These are phyloP conservation scores for Tricholaema leucomelas DNA, from an alignment of 2,113 vertebrate species.

Conservation along the genomic window DNA sequence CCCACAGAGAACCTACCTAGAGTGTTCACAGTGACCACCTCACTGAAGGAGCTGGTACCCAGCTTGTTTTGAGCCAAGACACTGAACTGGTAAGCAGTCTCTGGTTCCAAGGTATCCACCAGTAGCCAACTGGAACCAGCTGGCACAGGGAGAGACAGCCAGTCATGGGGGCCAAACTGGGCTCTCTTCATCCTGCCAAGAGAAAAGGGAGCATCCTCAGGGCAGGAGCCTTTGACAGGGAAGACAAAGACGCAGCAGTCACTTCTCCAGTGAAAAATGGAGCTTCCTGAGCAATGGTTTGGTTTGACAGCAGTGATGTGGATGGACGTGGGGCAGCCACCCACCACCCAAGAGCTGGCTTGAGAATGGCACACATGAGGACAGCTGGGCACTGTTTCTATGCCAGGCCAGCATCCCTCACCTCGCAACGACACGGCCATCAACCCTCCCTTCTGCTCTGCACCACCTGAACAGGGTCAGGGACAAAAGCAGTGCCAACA, in stretches of 20 bases:
- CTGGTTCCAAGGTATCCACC: conserved; percentile 91
- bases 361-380: fast-evolving
- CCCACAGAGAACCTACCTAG: conserved; percentile 81
- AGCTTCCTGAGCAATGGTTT: background rate
- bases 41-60: conserved; percentile 98
- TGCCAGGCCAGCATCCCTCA: background rate
- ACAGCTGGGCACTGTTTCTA: background rate
- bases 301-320: conserved; percentile 33
- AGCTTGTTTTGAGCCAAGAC: conserved; percentile 98
- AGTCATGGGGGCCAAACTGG: conserved; percentile 95
- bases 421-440: background rate
- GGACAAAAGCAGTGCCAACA: background rate
- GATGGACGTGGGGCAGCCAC: background rate
- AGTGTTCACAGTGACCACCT: conserved; percentile 99
- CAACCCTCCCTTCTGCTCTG: background rate
- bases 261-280: conserved; percentile 29
- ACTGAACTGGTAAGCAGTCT: conserved; percentile 98
- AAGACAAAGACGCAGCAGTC: background rate
- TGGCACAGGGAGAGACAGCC: conserved; percentile 93
- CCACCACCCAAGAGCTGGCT: background rate
- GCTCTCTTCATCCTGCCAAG: conserved; percentile 90
- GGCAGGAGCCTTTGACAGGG: background rate
- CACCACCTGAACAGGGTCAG: background rate
- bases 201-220: conserved; percentile 50
- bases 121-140: conserved; percentile 89